Evolutionary conservation across 2,113 vertebrate species (phyloP).

Genomic region (Cyanoliseus patagonus): DNA sequence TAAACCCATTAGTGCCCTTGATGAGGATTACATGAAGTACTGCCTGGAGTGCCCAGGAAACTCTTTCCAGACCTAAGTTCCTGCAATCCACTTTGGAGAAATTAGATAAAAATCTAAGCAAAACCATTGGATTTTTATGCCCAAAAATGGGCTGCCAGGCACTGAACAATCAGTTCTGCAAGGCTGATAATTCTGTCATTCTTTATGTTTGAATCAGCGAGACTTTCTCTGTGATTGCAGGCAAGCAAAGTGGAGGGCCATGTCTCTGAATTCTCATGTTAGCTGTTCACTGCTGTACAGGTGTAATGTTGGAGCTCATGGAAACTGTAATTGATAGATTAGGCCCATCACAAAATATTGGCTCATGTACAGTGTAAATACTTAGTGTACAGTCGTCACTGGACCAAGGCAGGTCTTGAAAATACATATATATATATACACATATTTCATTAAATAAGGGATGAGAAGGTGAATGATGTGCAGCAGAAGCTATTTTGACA

Average conservation of each 20-base stretch:
- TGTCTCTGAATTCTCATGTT: not conserved
- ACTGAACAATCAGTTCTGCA: not conserved
- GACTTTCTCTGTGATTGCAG: not conserved
- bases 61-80: not conserved
- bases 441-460: not conserved
- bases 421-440: not conserved
- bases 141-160: not conserved
- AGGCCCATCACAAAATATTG: not conserved
- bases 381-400: not conserved
- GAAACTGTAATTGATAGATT: not conserved
- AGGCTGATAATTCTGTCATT: not conserved
- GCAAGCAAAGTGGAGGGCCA: not conserved
- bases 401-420: not conserved
- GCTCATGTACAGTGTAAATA: not conserved
- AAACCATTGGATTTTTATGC: not conserved
- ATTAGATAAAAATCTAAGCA: not conserved
- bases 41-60: not conserved
- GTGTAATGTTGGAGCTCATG: not conserved
- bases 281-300: not conserved
- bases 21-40: slow-evolving; percentile 28
- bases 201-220: not conserved
- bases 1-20: not conserved
- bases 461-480: not conserved
- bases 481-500: slow-evolving; percentile 1
- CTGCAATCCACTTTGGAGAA: not conserved